Percentiles rank a stretch among this genome's conserved stretches.
Conservation (phyloP, 2,888 invertebrate species). For the Sisyra nigra region DNA sequence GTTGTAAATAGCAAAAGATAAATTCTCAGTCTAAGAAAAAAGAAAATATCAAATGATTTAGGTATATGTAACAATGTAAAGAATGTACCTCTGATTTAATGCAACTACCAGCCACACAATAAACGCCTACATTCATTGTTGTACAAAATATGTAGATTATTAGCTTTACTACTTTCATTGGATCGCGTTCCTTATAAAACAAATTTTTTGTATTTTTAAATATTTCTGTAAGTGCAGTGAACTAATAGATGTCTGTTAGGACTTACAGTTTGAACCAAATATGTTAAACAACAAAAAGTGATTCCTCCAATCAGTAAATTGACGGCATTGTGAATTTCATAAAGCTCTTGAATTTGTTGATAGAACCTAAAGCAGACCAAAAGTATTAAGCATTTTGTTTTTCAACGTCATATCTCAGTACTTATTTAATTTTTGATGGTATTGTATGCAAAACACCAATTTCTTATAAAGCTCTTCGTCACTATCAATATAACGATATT, state of each 20-base stretch:
- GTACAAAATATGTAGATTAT: neutral
- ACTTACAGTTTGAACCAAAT: neutral
- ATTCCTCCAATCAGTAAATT: neutral
- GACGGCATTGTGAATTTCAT: neutral
- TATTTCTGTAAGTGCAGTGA: too few species aligned
- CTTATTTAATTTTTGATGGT: slow-evolving; percentile 2
- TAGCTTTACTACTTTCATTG: neutral
- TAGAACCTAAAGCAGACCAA: neutral
- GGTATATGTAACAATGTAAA: neutral
- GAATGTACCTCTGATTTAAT: neutral
- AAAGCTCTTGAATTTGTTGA: neutral
- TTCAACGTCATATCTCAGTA: neutral
- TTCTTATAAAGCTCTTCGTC: slow-evolving; percentile 1
- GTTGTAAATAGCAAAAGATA: neutral
- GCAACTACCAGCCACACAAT: neutral
- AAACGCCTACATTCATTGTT: neutral
- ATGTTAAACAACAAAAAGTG: neutral
- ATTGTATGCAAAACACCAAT: slow-evolving; percentile 2
- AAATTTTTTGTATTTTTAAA: too few species aligned
- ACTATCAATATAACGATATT: neutral
- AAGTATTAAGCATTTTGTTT: neutral
- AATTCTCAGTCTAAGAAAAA: neutral
- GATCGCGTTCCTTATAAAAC: neutral
- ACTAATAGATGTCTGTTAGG: too few species aligned
- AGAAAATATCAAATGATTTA: neutral